These are phyloP conservation scores for Corydoras sp. DNA, from an alignment of 2,113 vertebrate genomes.

Conservation along the genomic window DNA sequence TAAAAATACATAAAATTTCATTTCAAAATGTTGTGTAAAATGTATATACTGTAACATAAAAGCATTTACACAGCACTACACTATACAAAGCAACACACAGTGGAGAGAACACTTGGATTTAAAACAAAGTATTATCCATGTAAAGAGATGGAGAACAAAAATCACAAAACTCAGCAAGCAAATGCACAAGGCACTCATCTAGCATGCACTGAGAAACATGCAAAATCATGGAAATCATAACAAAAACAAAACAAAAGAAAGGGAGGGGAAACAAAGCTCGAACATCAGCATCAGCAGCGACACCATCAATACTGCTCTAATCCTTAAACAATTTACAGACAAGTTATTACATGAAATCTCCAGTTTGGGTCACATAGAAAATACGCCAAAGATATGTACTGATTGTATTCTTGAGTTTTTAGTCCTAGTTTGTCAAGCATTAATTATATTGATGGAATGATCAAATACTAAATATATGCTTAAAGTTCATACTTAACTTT, in stretches of 20 bases:
- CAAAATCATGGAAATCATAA: conserved; percentile 30
- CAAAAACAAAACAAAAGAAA: not conserved
- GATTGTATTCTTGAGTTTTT: not conserved
- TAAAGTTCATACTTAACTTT: no score
- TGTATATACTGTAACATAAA: conserved; percentile 9
- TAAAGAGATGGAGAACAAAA: conserved; percentile 18
- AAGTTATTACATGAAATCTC: not conserved
- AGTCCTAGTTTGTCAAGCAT: no score
- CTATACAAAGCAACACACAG: conserved; percentile 38
- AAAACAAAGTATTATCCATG: conserved; percentile 25
- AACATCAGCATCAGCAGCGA: conserved; percentile 46
- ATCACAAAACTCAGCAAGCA: conserved; percentile 33
- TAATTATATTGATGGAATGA: no score
- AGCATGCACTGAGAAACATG: conserved; percentile 40
- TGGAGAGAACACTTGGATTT: conserved; percentile 46
- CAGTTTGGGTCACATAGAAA: not conserved
- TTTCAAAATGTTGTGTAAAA: not conserved
- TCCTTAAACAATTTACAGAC: conserved; percentile 35
- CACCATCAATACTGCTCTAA: conserved; percentile 48
- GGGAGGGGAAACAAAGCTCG: conserved; percentile 18
- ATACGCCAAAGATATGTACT: not conserved
- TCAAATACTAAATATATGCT: no score
- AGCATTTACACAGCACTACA: conserved; percentile 29
- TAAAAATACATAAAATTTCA: not conserved
- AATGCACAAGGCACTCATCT: conserved; percentile 32